Base-by-base conservation (phyloP, 2,797 vertebrate genomes). In the Microchirus variegatus region DNA sequence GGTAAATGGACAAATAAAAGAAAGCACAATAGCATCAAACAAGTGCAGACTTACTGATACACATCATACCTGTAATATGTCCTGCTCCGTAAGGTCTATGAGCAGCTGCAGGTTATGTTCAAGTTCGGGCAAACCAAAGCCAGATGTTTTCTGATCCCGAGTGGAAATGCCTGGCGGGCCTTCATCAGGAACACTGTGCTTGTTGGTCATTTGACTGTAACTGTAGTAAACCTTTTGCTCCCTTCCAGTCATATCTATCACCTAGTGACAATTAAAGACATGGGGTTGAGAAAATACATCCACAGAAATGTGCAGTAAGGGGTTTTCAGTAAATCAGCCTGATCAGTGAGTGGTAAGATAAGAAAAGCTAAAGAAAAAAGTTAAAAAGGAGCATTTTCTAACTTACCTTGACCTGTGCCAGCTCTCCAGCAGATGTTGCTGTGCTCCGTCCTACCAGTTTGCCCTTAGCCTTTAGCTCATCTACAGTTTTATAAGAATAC, bases 101-200 rank as follows among this genome's bases (percentile, higher is more conserved):
- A 99, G 94, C n/a, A 99, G 93, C 80, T 98, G 96, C 56, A 99
- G 89, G 87, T 99, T 99, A 91, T 99, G 97, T 82, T 99, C 96
- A 18, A 99, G 94, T 85, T 99, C 98, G 0, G 97, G 97, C 49
- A 99, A 87, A 3, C 92, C 91, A 16, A 98, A 99, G 22, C 94
- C 92, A 0, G 95, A 92, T 1, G 85, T 91, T 76, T 94, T 96
- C 83, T 94, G 92, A 45, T 98, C 96, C 42, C 93, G 94, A 45
- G 92, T 8, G 57, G 83, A 14, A 58, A 93, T 59, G 74, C 88
- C 90, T 18, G 93, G 82, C 5, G 90, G 87, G 22, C 87, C 90
- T 78, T 99, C 96, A 0, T 96, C 97, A 0, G 97, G 97, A 65
- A 98, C 90, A 12, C 90, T 96, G 93, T 98, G 97, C 83, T 99